phyloP scores from a whole-genome alignment of 2,888 invertebrate genomes.

The Chydorus sphaericus region DNA sequence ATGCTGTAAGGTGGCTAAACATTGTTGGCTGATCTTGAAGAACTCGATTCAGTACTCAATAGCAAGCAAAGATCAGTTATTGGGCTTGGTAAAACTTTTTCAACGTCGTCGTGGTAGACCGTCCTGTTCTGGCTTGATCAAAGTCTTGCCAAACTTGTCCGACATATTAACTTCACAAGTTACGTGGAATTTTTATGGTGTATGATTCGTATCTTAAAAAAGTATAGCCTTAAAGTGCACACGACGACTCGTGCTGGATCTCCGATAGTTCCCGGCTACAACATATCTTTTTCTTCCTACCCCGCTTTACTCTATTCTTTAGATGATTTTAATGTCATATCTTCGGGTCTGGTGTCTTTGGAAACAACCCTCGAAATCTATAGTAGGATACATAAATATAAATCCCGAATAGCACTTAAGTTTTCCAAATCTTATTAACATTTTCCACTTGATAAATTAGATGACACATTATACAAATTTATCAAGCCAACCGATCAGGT shows the following conservation, averaged over 20 bases:
- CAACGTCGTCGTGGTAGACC: too few species aligned
- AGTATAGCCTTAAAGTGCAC: constrained; percentile 64
- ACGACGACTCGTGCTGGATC: constrained; percentile 30
- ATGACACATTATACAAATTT: constrained; percentile 49
- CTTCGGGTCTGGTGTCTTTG: constrained; percentile 47
- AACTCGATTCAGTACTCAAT: constrained; percentile 36
- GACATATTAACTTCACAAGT: constrained; percentile 60
- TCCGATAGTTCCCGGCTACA: constrained; percentile 44
- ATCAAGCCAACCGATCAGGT: constrained; percentile 46
- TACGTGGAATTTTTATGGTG: constrained; percentile 51
- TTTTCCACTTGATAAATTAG: too few species aligned
- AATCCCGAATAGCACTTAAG: too few species aligned
- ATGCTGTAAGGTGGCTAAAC: constrained; percentile 56
- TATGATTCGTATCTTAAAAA: constrained; percentile 72
- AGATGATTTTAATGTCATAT: constrained; percentile 62
- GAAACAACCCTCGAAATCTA: constrained; percentile 65
- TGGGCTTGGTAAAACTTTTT: too few species aligned
- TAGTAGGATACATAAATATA: too few species aligned
- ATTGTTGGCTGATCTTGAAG: constrained; percentile 55
- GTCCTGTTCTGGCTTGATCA: constrained; percentile 51
- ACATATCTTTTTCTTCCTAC: constrained; percentile 65
- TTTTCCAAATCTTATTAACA: too few species aligned
- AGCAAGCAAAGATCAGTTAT: constrained; percentile 24
- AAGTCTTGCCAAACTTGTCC: constrained; percentile 41
- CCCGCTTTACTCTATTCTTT: constrained; percentile 70